phyloP scores from a whole-genome alignment of 2,797 vertebrate species.

The Strix occidentalis region DNA sequence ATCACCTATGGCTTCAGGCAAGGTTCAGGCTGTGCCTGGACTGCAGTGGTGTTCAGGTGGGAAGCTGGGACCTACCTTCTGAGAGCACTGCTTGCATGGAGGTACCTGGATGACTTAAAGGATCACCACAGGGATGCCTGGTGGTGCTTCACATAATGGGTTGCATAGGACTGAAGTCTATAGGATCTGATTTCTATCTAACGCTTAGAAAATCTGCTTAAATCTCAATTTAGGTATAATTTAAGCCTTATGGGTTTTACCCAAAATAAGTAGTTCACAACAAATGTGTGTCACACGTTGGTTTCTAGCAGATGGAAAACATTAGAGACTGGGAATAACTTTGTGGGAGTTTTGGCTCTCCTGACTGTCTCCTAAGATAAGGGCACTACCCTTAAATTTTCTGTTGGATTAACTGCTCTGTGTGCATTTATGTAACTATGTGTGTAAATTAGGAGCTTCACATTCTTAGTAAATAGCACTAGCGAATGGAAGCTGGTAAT shows the following conservation, averaged over 20 bases:
- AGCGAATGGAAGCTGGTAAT: conserved; percentile 64
- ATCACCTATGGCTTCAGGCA: not conserved
- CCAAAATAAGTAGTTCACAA: conserved; percentile 39
- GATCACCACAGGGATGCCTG: not conserved
- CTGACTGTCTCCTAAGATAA: conserved; percentile 47
- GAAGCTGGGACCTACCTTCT: not conserved
- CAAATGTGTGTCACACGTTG: not conserved
- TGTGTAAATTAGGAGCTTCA: conserved; percentile 51
- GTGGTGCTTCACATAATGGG: not conserved
- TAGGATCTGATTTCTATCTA: not conserved
- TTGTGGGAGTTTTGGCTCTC: conserved; percentile 41
- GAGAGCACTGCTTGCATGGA: not conserved
- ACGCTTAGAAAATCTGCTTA: not conserved
- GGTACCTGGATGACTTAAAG: not conserved
- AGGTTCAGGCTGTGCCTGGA: not conserved
- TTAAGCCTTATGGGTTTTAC: conserved; percentile 23
- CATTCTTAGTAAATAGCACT: conserved; percentile 59
- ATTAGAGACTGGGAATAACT: conserved; percentile 34
- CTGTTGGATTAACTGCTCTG: conserved; percentile 32
- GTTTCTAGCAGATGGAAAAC: conserved; percentile 51
- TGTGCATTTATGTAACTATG: not conserved
- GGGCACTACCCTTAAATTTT: conserved; percentile 38
- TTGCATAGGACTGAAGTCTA: not conserved
- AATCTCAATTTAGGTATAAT: not conserved
- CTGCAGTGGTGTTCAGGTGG: not conserved